Base-by-base conservation (phyloP, 2,113 vertebrate genomes). In the Corapipo altera region DNA sequence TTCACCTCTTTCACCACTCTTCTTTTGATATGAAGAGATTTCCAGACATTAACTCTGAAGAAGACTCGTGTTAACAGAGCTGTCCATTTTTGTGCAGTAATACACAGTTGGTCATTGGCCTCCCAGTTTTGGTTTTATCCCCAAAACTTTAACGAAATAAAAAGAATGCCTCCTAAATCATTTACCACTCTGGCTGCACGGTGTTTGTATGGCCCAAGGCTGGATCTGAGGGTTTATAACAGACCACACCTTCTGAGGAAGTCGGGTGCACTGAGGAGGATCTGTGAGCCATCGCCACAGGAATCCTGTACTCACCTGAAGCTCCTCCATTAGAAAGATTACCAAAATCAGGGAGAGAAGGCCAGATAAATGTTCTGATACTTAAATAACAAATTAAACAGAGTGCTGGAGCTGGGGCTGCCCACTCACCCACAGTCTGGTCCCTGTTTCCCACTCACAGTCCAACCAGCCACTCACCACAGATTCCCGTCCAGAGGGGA, bases 201-300 rank as follows among this genome's bases (percentile, higher is more conserved):
- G 12, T 16, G 54, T 66, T 39, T 2, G 3, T 10, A 3, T 1
- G 12, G 69, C 27, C 30, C 55, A 27, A 62, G 24, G 71, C 44
- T 51, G 32, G 64, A 84, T 41, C 41, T 59, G 73, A 74, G 65
- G 62, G 9, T 88, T 76, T 39, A 0, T 3, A 33, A 19, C 71
- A 54, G 14, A 17, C 65, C 23, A 39, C n/a, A 59, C 21, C 55
- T 57, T 23, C 33, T 6, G 7, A 52, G 48, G 33, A 30, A 4
- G 3, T 2, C 0, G 1, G 37, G 46, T n/a, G 39, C n/a, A 35
- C 75, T 1, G 17, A 41, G 62, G 15, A 41, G 26, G 37, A 67
- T 19, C 82, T 4, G 2, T 19, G 30, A 61, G 27, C 28, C n/a
- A 13, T 1, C 1, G 0, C 23, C 0, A 2, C 20, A 1, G 0